phyloP scores from a whole-genome alignment of 2,888 invertebrate genomes.

The Drosophila pegasa region DNA sequence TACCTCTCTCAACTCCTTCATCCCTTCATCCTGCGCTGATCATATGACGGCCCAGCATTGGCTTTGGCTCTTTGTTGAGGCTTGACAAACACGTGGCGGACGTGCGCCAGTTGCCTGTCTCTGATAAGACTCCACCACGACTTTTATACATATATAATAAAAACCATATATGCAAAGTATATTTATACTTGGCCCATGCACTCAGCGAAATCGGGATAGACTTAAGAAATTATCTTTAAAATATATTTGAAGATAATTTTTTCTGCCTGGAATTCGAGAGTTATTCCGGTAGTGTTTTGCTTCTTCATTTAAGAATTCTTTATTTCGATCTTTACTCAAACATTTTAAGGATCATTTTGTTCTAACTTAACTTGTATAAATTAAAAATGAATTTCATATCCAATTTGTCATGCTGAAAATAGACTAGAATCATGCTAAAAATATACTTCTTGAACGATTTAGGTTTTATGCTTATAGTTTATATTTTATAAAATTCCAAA shows the following conservation, averaged over 20 bases:
- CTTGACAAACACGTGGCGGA: constrained; percentile 66
- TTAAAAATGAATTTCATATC: no score
- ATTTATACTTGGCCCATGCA: constrained; percentile 54
- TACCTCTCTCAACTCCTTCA: constrained; percentile 18
- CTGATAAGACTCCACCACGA: constrained; percentile 55
- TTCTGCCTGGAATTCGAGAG: background rate
- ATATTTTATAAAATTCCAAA: no score
- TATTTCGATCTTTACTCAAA: no score
- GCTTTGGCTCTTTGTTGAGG: constrained; percentile 5
- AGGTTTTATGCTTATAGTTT: no score
- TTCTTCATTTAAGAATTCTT: background rate
- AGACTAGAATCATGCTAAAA: no score
- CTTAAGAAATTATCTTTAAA: background rate
- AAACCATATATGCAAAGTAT: constrained; percentile 16
- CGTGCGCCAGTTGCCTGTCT: constrained; percentile 74
- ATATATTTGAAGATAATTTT: background rate
- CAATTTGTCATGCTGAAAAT: no score
- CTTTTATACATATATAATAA: background rate
- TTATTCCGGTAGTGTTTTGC: background rate
- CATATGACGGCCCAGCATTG: constrained; percentile 28
- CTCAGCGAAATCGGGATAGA: background rate
- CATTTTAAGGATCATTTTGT: background rate
- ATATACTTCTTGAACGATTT: no score
- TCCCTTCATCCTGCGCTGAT: constrained; percentile 9
- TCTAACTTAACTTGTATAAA: no score